These are phyloP conservation scores for Philereme vetulata DNA, from an alignment of 2,888 invertebrate genomes.

Conservation along the genomic window DNA sequence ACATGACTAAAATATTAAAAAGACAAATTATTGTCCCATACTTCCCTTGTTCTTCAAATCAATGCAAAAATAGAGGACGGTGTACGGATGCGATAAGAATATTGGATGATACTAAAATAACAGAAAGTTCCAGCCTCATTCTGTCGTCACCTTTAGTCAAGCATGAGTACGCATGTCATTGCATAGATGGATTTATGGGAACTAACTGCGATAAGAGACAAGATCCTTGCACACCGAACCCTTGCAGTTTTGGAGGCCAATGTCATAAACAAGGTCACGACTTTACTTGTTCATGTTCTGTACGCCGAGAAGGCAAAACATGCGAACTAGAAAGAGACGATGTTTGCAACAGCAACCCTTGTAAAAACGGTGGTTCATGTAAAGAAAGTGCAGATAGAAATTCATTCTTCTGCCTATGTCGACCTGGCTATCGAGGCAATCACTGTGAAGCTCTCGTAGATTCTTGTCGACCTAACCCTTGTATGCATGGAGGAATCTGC, in stretches of 20 bases:
- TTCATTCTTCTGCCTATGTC: conserved; percentile 95
- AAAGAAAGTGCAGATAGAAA: conserved; percentile 94
- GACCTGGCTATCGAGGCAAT: conserved; percentile 95
- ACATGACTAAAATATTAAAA: conserved; percentile 86
- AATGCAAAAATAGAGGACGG: conserved; percentile 91
- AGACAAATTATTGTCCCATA: conserved; percentile 87
- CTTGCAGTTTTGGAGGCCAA: conserved; percentile 92
- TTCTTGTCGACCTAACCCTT: conserved; percentile 97
- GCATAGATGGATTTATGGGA: conserved; percentile 93
- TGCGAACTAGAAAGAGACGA: conserved; percentile 94
- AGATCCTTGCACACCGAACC: conserved; percentile 95
- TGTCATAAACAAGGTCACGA: conserved; percentile 93
- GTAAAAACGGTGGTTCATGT: conserved; percentile 96
- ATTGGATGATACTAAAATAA: conserved; percentile 88
- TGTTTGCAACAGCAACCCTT: conserved; percentile 93
- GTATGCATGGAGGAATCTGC: conserved; percentile 94
- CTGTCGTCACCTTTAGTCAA: conserved; percentile 92
- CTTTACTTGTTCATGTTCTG: conserved; percentile 92
- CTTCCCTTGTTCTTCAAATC: conserved; percentile 88
- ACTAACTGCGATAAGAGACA: conserved; percentile 92
- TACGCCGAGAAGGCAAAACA: conserved; percentile 90
- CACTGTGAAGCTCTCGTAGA: conserved; percentile 95
- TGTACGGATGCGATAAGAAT: conserved; percentile 89
- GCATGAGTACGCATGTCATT: conserved; percentile 91
- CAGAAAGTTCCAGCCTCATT: conserved; percentile 91